Evolutionary conservation across 2,797 vertebrate species (phyloP).

Genomic region (Morelia viridis): DNA sequence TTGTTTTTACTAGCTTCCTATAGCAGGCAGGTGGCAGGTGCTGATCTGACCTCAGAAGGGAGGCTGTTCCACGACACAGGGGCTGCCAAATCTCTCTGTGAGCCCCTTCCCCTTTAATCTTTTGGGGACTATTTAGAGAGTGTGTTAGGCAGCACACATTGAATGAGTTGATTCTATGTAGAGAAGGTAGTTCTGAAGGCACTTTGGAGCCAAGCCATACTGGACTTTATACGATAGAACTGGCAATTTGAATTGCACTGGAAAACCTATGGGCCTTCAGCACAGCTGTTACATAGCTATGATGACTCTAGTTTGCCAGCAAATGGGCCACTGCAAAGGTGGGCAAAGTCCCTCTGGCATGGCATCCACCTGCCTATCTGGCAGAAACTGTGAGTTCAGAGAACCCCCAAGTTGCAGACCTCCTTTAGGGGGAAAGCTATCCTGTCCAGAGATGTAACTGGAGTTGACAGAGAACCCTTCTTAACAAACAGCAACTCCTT

Average conservation of each 20-base stretch:
- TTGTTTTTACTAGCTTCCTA: no score
- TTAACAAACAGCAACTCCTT: neutral
- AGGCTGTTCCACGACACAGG: no score
- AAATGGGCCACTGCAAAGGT: neutral
- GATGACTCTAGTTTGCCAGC: neutral
- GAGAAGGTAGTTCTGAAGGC: neutral
- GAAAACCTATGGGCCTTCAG: neutral
- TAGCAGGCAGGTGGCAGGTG: no score
- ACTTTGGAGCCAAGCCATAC: neutral
- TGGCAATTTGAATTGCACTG: neutral
- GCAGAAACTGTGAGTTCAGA: neutral
- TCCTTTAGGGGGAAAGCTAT: neutral
- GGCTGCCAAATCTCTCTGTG: no score
- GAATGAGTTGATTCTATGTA: neutral
- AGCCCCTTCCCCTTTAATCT: neutral
- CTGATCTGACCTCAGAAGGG: no score
- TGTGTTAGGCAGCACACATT: neutral
- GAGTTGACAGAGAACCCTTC: neutral
- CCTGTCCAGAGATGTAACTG: neutral
- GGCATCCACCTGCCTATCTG: neutral
- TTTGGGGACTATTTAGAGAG: neutral
- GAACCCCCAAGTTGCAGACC: neutral
- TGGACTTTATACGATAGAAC: neutral
- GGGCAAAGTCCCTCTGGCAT: neutral
- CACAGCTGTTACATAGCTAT: neutral